Conservation (phyloP, 2,797 vertebrate species). For the Ctenopoma kingsleyae region DNA sequence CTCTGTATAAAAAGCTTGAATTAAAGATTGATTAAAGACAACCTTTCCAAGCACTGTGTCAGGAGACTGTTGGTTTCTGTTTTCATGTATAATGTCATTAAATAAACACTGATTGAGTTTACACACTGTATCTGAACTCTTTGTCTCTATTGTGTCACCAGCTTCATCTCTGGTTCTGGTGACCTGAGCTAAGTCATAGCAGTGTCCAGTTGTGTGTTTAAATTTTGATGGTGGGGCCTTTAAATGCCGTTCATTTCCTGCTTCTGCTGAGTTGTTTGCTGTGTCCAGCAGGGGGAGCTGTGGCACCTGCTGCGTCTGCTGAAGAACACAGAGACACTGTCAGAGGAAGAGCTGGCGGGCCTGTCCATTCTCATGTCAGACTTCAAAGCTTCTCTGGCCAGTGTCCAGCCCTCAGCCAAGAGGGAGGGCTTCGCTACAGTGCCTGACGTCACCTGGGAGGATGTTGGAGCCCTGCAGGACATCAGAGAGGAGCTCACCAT, state of each 20-base stretch:
- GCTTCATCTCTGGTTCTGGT: too few species aligned
- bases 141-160: too few species aligned
- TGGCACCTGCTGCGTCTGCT: slow-evolving; percentile 86
- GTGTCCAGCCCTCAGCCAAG: slow-evolving; percentile 95
- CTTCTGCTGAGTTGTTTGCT: not conserved
- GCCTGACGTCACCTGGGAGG: slow-evolving; percentile 95
- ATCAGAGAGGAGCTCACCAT: slow-evolving; percentile 95
- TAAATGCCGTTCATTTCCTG: not conserved
- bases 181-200: too few species aligned
- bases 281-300: slow-evolving; percentile 85
- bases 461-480: slow-evolving; percentile 93
- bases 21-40: too few species aligned
- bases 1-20: too few species aligned
- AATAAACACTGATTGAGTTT: too few species aligned
- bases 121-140: too few species aligned
- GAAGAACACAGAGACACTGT: slow-evolving; percentile 82
- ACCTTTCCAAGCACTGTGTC: too few species aligned
- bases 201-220: too few species aligned
- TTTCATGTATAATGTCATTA: too few species aligned
- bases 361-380: slow-evolving; percentile 92
- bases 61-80: too few species aligned
- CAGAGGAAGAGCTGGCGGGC: slow-evolving; percentile 87
- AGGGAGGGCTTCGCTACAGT: slow-evolving; percentile 97
- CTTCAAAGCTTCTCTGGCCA: slow-evolving; percentile 88
- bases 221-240: too few species aligned